Conservation (phyloP, 2,888 invertebrate species). For the Myopa testacea region DNA sequence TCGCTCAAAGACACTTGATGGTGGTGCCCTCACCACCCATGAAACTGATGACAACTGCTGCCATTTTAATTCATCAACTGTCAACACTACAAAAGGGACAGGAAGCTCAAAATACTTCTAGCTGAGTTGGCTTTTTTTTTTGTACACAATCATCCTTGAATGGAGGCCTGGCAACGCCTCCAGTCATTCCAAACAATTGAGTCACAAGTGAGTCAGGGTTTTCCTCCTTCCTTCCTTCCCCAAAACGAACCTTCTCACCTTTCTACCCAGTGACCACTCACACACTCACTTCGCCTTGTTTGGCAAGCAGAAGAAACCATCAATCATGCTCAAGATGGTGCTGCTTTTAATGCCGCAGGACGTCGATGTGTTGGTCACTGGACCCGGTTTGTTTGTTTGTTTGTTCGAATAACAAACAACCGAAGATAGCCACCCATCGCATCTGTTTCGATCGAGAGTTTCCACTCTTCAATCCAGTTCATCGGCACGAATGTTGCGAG, state of each 20-base stretch:
- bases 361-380: neutral
- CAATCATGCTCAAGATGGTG: conserved; percentile 16
- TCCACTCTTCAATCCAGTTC: neutral
- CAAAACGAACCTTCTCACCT: neutral
- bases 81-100: conserved; percentile 55
- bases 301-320: conserved; percentile 13
- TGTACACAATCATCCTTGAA: conserved; percentile 9
- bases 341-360: neutral
- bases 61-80: conserved; percentile 60
- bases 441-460: neutral
- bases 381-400: neutral
- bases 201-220: neutral
- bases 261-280: neutral
- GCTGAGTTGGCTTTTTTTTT: neutral
- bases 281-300: conserved; percentile 11
- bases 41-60: neutral
- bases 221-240: neutral
- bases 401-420: neutral
- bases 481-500: neutral
- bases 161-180: neutral
- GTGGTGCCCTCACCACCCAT: neutral
- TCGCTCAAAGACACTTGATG: neutral
- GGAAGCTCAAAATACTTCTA: neutral
- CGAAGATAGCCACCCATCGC: neutral
- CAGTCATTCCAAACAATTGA: no score